Evolutionary conservation across 1,140 invertebrate genomes (phyloP), one percentile per base, ranked within the genome.

Genomic region (silkworm (Bombyx mori)): DNA sequence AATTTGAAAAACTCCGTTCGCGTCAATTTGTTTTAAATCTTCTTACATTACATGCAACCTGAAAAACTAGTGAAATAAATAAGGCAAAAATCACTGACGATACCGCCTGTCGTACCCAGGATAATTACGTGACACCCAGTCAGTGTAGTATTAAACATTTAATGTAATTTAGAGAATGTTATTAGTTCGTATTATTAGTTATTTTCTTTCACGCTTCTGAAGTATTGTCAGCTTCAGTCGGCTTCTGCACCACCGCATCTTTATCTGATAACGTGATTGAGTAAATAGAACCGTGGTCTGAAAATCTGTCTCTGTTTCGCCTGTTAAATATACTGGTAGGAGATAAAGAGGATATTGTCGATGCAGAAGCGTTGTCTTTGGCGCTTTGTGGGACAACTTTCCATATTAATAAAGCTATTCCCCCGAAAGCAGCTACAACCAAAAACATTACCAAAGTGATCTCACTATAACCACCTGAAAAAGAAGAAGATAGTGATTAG

Each of bases 261-360:
- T 81, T 86, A 62, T 89, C 88, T 22, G 88, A 88, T 44, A 89
- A 62, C 0, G 82, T 85, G 54, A 89, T 88, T 0, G 88, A 89
- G 58, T 89, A 89, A 8, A 89, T 74, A 0, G 88, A 89, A 58
- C 83, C 83, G 68, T 71, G 60, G 55, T 88, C 84, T 1, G 82
- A 87, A 61, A 88, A 81, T 73, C 76, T 66, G 49, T 82, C 78
- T 58, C 77, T 76, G 60, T 84, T 86, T 12, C 86, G 54, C 45
- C 82, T 73, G 8, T 72, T 66, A 59, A 85, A 87, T 26, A 87
- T 69, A 8, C 80, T 70, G 51, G 70, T 81, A 42, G 78, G 73
- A 26, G 79, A 73, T n/a, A 86, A 52, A 18, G 82, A 76, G 0
- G 83, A 85, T 35, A 68, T 58, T 6, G 79, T 83, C 9, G 66